Percentiles rank a stretch among this genome's conserved stretches.
Evolutionary conservation across 2,888 invertebrate species (phyloP).

Genomic region (Sphaerophoria taeniata): DNA sequence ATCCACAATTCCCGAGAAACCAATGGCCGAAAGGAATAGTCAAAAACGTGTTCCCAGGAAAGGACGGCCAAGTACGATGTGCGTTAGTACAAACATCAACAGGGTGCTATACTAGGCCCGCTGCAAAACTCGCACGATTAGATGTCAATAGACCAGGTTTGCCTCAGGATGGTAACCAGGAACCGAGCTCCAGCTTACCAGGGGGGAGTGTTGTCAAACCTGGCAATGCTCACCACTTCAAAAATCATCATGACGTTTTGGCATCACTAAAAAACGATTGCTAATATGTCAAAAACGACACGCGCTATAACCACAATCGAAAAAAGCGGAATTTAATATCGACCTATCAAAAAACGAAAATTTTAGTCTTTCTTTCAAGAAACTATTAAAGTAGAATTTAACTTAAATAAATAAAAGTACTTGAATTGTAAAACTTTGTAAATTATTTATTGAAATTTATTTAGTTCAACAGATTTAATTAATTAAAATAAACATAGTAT

Average conservation of each 20-base stretch:
- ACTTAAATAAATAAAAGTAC: too few species aligned
- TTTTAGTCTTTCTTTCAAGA: neutral
- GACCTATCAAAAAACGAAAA: neutral
- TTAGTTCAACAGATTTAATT: too few species aligned
- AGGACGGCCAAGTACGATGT: conserved; percentile 12
- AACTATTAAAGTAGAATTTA: too few species aligned
- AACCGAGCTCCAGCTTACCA: conserved; percentile 10
- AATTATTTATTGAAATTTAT: too few species aligned
- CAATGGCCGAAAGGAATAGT: conserved; percentile 13
- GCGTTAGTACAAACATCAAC: conserved; percentile 14
- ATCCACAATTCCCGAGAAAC: conserved; percentile 14
- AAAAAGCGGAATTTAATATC: neutral
- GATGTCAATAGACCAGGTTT: conserved; percentile 19
- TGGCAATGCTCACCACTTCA: neutral
- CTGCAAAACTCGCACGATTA: conserved; percentile 16
- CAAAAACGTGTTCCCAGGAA: conserved; percentile 13
- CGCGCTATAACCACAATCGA: neutral
- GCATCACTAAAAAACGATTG: neutral
- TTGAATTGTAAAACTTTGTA: too few species aligned
- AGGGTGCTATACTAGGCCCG: conserved; percentile 7
- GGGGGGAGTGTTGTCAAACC: too few species aligned
- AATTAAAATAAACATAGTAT: too few species aligned
- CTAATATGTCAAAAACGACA: neutral
- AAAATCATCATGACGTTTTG: neutral
- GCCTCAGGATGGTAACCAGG: conserved; percentile 17